Evolutionary conservation across 2,797 vertebrate species (phyloP).

Genomic region (Microtus agrestis): DNA sequence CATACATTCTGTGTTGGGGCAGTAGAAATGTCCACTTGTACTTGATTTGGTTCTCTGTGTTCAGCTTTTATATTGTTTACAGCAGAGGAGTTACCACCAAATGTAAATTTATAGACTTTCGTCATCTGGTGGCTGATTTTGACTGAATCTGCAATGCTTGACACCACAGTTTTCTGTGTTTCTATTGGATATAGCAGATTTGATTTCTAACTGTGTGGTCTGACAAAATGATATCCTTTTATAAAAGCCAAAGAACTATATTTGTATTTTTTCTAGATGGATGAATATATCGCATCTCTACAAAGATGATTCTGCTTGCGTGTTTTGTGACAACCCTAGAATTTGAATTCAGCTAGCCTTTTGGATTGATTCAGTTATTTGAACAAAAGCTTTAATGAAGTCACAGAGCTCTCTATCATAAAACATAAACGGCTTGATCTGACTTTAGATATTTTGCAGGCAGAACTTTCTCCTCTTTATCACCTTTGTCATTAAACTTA

Average conservation of each 20-base stretch:
- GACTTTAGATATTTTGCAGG: conserved; percentile 30
- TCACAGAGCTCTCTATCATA: background rate
- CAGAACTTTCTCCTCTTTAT: background rate
- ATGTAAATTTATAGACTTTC: background rate
- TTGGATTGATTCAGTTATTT: conserved; percentile 8
- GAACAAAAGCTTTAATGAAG: conserved; percentile 38
- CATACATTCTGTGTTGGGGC: background rate
- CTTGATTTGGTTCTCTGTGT: conserved; percentile 15
- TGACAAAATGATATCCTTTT: conserved; percentile 29
- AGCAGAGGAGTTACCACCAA: background rate
- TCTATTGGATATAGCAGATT: background rate
- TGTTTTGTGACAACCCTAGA: background rate
- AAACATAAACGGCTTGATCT: conserved; percentile 8
- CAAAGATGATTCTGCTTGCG: background rate
- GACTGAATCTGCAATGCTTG: background rate
- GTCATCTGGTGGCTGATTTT: background rate
- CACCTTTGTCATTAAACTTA: conserved; percentile 38
- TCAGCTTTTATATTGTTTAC: background rate
- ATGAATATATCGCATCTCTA: background rate
- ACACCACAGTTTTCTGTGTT: background rate
- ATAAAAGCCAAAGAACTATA: conserved; percentile 1
- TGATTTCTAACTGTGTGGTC: background rate
- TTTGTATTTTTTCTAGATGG: conserved; percentile 23
- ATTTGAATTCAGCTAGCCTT: conserved; percentile 28
- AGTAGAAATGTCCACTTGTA: background rate